Conservation (phyloP, 2,797 vertebrate genomes). For the Octomys mimax region DNA sequence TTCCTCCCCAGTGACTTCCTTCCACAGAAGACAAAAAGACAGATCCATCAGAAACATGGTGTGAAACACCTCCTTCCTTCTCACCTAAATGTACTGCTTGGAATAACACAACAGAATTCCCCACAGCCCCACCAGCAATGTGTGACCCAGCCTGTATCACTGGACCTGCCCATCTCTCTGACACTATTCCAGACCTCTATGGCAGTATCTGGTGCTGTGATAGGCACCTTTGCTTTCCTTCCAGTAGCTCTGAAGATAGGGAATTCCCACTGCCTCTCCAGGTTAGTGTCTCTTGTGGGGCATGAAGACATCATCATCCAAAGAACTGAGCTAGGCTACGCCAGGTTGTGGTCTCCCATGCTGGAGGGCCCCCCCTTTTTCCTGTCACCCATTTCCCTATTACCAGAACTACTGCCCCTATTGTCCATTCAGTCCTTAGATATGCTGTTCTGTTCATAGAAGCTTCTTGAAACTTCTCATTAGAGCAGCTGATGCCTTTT, state of each 20-base stretch:
- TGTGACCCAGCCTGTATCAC: background rate
- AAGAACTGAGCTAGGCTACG: background rate
- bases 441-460: background rate
- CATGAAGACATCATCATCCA: background rate
- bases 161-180: background rate
- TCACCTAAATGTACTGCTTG: background rate
- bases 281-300: background rate
- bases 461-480: slow-evolving; percentile 10
- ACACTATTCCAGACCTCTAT: background rate
- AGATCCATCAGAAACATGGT: background rate
- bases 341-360: background rate
- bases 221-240: background rate
- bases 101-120: background rate
- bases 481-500: background rate
- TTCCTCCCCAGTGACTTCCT: background rate
- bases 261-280: background rate
- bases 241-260: background rate
- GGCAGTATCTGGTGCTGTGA: background rate
- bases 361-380: background rate
- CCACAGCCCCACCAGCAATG: background rate
- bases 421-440: background rate
- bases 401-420: background rate
- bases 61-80: background rate
- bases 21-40: background rate
- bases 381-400: background rate